Base-by-base conservation (phyloP, 2,113 vertebrate species). In the Anolis carolinensis region DNA sequence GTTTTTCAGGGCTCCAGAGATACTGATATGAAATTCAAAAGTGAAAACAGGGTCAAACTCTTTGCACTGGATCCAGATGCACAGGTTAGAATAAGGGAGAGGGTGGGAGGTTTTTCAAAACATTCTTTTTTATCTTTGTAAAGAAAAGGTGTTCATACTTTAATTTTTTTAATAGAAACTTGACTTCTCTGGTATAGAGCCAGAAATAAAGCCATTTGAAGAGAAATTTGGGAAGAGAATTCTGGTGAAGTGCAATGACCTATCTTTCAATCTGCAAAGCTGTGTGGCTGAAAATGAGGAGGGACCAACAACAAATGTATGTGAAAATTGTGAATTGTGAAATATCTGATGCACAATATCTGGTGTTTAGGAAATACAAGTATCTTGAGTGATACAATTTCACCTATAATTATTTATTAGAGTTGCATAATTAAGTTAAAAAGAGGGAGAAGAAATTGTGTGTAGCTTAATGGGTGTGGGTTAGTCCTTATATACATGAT, bases 271-370 rank as follows among this genome's bases (percentile, higher is more conserved):
- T 94, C 96, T 99, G 90, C 99, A 99, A 93, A 98, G 98, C 95
- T 99, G 99, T 0, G 96, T 99, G 82, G 98, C 98, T 0, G 99
- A 99, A 94, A 99, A 99, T 84, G 99, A 99, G 94, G 98, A 99
- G 82, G 99, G 99, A 39, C 99, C 99, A 11, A 99, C 98, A 1
- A 99, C 99, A 86, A 99, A 99, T 85, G 99, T 99, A 97, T 80
- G 13, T 63, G 89, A 74, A 25, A 34, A 1, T 82, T 27, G 36
- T 16, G 55, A 73, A n/a, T 73, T 14, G 14, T 48, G 44, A 44
- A 27, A n/a, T 63, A 16, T 18, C 30, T 74, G 11, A 67, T 44
- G 39, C 10, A 62, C 30, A 83, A n/a, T 16, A 25, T n/a, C n/a
- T n/a, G 21, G 44, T 20, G 8, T 14, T 0, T 5, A 65, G n/a